Conservation (phyloP, 2,113 vertebrate genomes). For the Amblyopsis rosae region DNA sequence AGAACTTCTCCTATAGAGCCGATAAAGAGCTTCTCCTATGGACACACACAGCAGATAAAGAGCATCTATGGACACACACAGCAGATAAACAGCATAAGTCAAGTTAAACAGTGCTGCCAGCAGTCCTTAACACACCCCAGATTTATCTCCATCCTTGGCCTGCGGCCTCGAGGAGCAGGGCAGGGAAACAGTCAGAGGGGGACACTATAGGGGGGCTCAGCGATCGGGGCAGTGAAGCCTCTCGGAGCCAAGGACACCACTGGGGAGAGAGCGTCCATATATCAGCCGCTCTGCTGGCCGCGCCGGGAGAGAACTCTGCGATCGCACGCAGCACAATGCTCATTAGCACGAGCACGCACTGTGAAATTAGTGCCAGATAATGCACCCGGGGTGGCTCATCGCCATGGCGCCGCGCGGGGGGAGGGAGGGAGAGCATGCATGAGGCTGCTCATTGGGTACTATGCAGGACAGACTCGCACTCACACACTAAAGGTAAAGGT, state of each 20-base stretch:
- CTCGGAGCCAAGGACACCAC: slow-evolving; percentile 82
- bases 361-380: too few relatives aligned
- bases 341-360: slow-evolving; percentile 29
- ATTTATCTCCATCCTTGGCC: slow-evolving; percentile 81
- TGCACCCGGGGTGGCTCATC: too few relatives aligned
- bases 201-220: slow-evolving; percentile 66
- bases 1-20: too few relatives aligned
- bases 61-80: slow-evolving; percentile 49
- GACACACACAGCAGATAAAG: slow-evolving; percentile 49
- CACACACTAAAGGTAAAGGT: too few relatives aligned
- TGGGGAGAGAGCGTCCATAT: slow-evolving; percentile 76
- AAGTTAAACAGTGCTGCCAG: slow-evolving; percentile 64
- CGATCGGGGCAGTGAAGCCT: slow-evolving; percentile 73
- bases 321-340: slow-evolving; percentile 61
- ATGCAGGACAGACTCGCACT: too few relatives aligned
- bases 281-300: slow-evolving; percentile 64
- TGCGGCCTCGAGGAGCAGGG: slow-evolving; percentile 63
- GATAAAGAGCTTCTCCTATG: too few relatives aligned
- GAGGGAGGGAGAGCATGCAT: too few relatives aligned
- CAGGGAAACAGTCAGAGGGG: slow-evolving; percentile 63
- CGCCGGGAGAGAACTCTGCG: slow-evolving; percentile 21
- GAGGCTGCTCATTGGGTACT: too few relatives aligned
- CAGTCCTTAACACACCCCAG: slow-evolving; percentile 68
- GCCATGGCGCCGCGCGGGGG: too few relatives aligned
- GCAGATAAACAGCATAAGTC: slow-evolving; percentile 73